A percentile compares a stretch with the other conserved stretches of the same genome.
Evolutionary conservation across 2,797 vertebrate species (phyloP).

Genomic region (Enoplosus armatus): DNA sequence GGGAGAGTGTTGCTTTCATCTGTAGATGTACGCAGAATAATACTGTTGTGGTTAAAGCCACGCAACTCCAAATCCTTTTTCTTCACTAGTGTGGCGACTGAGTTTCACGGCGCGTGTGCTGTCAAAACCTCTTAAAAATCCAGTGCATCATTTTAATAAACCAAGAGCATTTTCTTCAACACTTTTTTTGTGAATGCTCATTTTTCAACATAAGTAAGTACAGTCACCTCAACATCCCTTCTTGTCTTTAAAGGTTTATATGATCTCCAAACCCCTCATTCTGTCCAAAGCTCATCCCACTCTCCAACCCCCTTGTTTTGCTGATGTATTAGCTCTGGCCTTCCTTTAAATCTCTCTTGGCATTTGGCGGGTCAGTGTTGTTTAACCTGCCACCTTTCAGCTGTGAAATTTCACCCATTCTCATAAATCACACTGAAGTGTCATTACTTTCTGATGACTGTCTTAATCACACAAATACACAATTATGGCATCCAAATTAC

Average conservation of each 20-base stretch:
- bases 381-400: conserved; percentile 79
- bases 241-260: conserved; percentile 30
- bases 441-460: conserved; percentile 81
- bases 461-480: conserved; percentile 73
- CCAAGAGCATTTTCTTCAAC: not conserved
- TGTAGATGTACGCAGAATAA: conserved; percentile 55
- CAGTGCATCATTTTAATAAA: conserved; percentile 46
- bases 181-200: not conserved
- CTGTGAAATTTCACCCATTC: conserved; percentile 71
- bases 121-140: conserved; percentile 35
- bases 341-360: conserved; percentile 74
- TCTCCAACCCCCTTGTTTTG: conserved; percentile 27
- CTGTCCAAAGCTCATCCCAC: conserved; percentile 9
- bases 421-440: conserved; percentile 79
- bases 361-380: conserved; percentile 70
- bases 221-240: conserved; percentile 6
- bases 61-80: conserved; percentile 25
- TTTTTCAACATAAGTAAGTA: conserved; percentile 18
- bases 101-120: conserved; percentile 12
- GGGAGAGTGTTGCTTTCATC: conserved; percentile 66
- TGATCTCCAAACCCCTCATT: conserved; percentile 25
- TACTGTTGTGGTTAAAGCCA: conserved; percentile 44
- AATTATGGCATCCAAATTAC: conserved; percentile 60
- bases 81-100: not conserved
- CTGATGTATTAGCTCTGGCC: conserved; percentile 58